Evolutionary conservation across 2,797 vertebrate genomes (phyloP).

Genomic region (Aldrovandia affinis): DNA sequence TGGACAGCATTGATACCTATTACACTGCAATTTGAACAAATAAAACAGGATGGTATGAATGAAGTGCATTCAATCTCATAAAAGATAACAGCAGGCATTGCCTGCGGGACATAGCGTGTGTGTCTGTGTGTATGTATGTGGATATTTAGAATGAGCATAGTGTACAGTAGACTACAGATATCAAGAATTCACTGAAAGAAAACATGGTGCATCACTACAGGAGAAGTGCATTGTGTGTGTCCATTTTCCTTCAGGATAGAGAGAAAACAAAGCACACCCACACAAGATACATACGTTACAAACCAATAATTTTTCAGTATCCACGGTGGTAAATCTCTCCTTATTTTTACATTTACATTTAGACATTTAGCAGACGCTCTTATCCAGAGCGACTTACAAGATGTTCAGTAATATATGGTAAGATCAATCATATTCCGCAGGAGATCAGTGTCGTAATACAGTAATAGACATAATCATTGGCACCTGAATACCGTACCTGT

Average conservation of each 20-base stretch:
- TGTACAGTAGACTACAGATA: not conserved
- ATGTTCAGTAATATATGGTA: too few relatives aligned
- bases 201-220: not conserved
- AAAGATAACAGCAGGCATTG: constrained; percentile 5
- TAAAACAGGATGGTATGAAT: not conserved
- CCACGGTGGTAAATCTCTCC: not conserved
- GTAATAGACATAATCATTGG: too few relatives aligned
- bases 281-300: constrained; percentile 12
- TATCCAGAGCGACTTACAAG: too few relatives aligned
- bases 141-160: not conserved
- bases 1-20: not conserved
- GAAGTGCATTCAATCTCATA: not conserved
- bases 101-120: constrained; percentile 8
- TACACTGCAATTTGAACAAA: not conserved
- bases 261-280: not conserved
- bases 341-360: not conserved
- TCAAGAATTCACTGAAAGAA: not conserved
- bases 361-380: not conserved
- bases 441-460: too few relatives aligned
- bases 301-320: not conserved
- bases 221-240: not conserved
- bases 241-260: not conserved
- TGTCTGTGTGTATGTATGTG: not conserved
- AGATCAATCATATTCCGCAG: too few relatives aligned
- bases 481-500: too few relatives aligned